Evolutionary conservation across 2,113 vertebrate genomes (phyloP).

Genomic region (Thryonomys swinderianus): DNA sequence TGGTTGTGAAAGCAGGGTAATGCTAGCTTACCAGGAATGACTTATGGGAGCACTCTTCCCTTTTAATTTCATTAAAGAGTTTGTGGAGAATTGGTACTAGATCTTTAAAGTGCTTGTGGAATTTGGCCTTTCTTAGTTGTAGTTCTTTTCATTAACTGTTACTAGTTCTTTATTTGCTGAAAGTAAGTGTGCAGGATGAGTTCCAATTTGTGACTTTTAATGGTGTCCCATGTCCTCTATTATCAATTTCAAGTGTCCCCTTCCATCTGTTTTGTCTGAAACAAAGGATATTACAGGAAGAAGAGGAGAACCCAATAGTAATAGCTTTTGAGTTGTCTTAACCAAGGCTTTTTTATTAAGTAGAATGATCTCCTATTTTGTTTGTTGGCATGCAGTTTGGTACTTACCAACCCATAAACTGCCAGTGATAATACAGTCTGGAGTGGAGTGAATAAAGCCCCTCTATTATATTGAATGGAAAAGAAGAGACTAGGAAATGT

Average conservation of each 20-base stretch:
- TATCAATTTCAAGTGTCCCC: neutral
- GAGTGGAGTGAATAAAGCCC: neutral
- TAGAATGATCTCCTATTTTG: neutral
- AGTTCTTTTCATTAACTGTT: neutral
- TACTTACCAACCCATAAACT: neutral
- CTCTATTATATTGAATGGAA: neutral
- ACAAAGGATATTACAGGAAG: neutral
- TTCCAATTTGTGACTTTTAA: neutral
- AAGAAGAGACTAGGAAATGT: neutral
- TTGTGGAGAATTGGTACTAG: neutral
- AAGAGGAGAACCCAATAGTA: neutral
- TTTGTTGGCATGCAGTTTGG: neutral
- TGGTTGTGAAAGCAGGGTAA: neutral
- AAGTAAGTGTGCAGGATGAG: neutral
- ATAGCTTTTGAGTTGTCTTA: neutral
- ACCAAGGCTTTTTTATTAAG: neutral
- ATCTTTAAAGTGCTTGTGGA: neutral
- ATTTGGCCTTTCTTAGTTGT: neutral
- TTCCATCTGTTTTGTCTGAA: neutral
- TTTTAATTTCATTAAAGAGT: neutral
- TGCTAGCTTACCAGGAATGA: neutral
- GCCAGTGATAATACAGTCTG: neutral
- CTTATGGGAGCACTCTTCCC: neutral
- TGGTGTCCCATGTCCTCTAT: neutral
- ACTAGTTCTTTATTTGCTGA: constrained; percentile 29